Evolutionary conservation across 2,113 vertebrate genomes (phyloP).

Genomic region (Cryptomyrus ogoouensis): DNA sequence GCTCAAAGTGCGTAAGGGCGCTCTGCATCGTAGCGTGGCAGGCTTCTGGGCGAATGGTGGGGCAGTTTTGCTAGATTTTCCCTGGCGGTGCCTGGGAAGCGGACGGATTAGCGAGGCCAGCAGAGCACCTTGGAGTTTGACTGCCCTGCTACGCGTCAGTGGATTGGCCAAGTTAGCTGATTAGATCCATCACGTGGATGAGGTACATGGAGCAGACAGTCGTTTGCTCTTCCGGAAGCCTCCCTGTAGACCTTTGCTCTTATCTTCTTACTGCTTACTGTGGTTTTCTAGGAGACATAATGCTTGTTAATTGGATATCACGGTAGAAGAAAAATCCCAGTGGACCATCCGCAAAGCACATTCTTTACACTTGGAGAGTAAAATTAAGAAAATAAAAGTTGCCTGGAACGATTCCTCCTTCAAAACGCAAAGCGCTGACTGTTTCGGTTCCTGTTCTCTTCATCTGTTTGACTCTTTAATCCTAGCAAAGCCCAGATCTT

Average conservation of each 20-base stretch:
- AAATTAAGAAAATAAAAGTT: neutral
- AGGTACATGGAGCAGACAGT: neutral
- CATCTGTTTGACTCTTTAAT: conserved; percentile 4
- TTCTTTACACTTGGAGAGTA: neutral
- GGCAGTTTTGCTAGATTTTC: neutral
- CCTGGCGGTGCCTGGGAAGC: neutral
- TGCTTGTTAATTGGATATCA: conserved; percentile 11
- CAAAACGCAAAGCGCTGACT: neutral
- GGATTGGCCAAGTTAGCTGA: neutral
- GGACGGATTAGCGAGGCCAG: neutral
- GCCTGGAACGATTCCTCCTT: neutral
- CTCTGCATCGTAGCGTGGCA: neutral
- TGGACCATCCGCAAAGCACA: neutral
- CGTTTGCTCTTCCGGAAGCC: neutral
- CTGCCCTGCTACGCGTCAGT: neutral
- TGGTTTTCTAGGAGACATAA: neutral
- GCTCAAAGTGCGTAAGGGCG: neutral
- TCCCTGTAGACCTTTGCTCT: neutral
- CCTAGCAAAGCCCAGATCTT: neutral
- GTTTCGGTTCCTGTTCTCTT: neutral
- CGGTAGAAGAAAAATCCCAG: neutral
- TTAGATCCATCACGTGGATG: conserved; percentile 8
- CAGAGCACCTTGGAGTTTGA: neutral
- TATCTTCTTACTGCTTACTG: neutral
- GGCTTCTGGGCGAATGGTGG: neutral